Percentiles rank a stretch among this genome's conserved stretches.
Evolutionary conservation across 2,113 vertebrate genomes (phyloP).

Genomic region (Scortum barcoo): DNA sequence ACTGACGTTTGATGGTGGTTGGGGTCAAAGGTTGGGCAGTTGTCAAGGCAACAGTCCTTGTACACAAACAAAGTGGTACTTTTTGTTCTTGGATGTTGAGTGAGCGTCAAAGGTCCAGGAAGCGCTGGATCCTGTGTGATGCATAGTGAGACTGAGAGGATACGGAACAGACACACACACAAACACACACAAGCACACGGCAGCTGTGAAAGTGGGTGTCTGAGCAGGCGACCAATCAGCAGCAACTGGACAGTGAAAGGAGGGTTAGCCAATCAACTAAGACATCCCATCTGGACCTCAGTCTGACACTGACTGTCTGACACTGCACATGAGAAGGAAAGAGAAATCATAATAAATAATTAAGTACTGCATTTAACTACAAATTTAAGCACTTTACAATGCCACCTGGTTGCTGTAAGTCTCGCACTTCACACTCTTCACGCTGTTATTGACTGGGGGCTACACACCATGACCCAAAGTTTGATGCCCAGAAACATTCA

Average conservation of each 20-base stretch:
- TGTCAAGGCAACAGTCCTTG: slow-evolving; percentile 70
- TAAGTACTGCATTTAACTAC: background rate
- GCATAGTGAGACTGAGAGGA: slow-evolving; percentile 20
- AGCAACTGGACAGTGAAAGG: slow-evolving; percentile 45
- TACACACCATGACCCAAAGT: too few species aligned
- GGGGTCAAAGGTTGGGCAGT: slow-evolving; percentile 72
- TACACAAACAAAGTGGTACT: slow-evolving; percentile 69
- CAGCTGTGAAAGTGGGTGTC: slow-evolving; percentile 4
- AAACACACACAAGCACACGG: slow-evolving; percentile 9
- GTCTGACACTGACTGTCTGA: slow-evolving; percentile 43
- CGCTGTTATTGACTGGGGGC: too few species aligned
- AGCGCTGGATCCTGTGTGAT: slow-evolving; percentile 16
- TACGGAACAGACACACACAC: background rate
- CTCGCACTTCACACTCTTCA: too few species aligned
- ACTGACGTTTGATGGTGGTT: slow-evolving; percentile 53
- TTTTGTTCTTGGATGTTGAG: slow-evolving; percentile 58
- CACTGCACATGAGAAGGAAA: background rate
- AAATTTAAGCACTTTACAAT: background rate
- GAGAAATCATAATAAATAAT: slow-evolving; percentile 20
- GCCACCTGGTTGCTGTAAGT: too few species aligned
- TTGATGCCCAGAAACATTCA: too few species aligned
- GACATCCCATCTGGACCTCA: slow-evolving; percentile 57
- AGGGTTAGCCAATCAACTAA: slow-evolving; percentile 47
- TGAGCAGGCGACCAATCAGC: slow-evolving; percentile 31
- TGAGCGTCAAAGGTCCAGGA: slow-evolving; percentile 51